Conservation (phyloP, 2,888 invertebrate genomes). For the Acleris cristana region DNA sequence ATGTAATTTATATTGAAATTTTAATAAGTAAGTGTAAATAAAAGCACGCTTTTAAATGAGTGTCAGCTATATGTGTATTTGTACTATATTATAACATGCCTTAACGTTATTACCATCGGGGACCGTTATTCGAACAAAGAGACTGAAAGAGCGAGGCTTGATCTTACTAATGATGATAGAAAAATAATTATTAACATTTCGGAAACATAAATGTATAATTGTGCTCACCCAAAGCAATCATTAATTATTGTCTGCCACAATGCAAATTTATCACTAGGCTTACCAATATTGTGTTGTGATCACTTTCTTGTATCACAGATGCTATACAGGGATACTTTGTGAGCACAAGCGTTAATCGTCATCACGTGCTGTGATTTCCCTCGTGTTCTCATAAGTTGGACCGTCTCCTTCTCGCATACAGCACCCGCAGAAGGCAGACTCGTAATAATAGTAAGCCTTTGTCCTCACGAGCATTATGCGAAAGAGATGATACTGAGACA, state of each 20-base stretch:
- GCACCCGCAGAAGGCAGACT: conserved; percentile 91
- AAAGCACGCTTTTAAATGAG: conserved; percentile 34
- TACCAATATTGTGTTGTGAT: conserved; percentile 78
- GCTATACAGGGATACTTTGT: conserved; percentile 76
- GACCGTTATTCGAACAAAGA: conserved; percentile 29
- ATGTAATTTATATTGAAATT: conserved; percentile 7
- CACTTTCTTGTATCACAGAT: conserved; percentile 81
- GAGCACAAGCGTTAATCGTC: conserved; percentile 75
- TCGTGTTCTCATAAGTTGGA: conserved; percentile 80
- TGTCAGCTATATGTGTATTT: conserved; percentile 31
- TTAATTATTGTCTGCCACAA: conserved; percentile 67
- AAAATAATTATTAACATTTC: conserved; percentile 57
- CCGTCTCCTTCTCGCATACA: conserved; percentile 93
- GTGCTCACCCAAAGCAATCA: conserved; percentile 70
- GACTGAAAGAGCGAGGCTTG: conserved; percentile 32
- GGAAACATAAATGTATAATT: conserved; percentile 54
- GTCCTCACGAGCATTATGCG: conserved; percentile 84
- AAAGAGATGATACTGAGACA: conserved; percentile 77
- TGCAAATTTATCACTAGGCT: conserved; percentile 79
- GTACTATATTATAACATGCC: conserved; percentile 16
- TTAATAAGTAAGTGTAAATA: conserved; percentile 25
- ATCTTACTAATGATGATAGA: conserved; percentile 62
- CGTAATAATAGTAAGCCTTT: conserved; percentile 81
- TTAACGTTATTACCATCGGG: conserved; percentile 25
- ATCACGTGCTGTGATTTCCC: conserved; percentile 77